Conservation (phyloP, 2,888 invertebrate species). For the Pollenia amentaria region DNA sequence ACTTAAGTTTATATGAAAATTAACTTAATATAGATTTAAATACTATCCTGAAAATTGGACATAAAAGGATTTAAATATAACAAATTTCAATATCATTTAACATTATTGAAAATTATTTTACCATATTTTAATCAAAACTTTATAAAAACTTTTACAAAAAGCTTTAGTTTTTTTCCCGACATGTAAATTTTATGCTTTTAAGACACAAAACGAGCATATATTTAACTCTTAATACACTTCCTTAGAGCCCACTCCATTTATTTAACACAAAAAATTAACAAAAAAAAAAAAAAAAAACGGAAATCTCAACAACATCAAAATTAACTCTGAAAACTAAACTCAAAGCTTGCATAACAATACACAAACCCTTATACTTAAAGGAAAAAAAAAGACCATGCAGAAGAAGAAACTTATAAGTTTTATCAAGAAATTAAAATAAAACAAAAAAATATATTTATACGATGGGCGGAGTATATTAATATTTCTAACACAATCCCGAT, state of each 20-base stretch:
- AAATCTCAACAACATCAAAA: conserved; percentile 63
- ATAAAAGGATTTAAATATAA: too few relatives aligned
- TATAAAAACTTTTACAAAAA: background rate
- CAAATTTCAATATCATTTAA: too few relatives aligned
- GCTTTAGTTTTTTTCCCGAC: background rate
- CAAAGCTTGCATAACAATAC: conserved; percentile 22
- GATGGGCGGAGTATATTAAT: conserved; percentile 49
- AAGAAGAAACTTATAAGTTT: conserved; percentile 34
- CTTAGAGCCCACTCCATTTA: conserved; percentile 44
- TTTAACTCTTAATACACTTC: conserved; percentile 56
- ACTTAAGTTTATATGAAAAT: too few relatives aligned
- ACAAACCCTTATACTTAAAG: conserved; percentile 17
- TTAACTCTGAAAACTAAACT: conserved; percentile 60
- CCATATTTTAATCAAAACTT: too few relatives aligned
- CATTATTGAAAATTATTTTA: too few relatives aligned
- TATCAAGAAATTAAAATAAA: conserved; percentile 43
- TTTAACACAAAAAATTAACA: conserved; percentile 37
- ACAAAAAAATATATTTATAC: background rate
- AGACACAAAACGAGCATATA: background rate
- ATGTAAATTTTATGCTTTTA: background rate
- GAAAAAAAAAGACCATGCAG: background rate
- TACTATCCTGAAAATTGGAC: too few relatives aligned
- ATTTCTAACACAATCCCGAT: conserved; percentile 16
- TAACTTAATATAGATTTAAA: too few relatives aligned
- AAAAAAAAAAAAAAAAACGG: conserved; percentile 25